Percentiles rank a stretch among this genome's conserved stretches.
Conservation (phyloP, 2,113 vertebrate genomes). For the Hemichromis elongatus region DNA sequence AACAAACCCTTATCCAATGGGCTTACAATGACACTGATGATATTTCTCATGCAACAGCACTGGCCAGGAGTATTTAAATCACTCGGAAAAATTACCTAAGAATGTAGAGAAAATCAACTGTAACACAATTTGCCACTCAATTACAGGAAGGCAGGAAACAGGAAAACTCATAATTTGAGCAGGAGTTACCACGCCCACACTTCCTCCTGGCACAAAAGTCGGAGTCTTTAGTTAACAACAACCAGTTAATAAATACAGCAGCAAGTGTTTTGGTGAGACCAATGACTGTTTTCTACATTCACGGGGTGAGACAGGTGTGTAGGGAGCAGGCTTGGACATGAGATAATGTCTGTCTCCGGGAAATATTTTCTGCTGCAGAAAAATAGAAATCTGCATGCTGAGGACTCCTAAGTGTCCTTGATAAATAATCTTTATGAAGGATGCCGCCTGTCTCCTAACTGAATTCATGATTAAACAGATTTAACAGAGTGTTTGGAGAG, state of each 20-base stretch:
- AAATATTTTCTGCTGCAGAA: background rate
- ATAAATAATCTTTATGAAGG: background rate
- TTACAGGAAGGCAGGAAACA: slow-evolving; percentile 27
- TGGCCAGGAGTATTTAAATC: background rate
- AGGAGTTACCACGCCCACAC: background rate
- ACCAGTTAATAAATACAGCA: background rate
- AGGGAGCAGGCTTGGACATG: too few species aligned
- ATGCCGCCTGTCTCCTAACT: background rate
- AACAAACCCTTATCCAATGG: background rate
- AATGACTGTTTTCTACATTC: too few species aligned
- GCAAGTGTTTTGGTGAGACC: background rate
- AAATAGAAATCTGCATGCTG: background rate
- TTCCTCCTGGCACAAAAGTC: background rate
- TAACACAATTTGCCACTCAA: background rate
- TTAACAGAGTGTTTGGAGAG: background rate
- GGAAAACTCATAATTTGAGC: background rate
- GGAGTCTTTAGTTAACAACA: background rate
- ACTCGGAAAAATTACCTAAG: background rate
- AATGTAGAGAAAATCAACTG: background rate
- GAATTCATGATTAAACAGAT: background rate
- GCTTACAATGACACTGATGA: background rate
- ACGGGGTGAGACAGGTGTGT: too few species aligned
- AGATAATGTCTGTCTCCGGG: background rate
- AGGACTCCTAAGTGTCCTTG: background rate
- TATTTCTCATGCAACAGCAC: background rate